Conservation (phyloP, 2,888 invertebrate species). For the Therioaphis trifolii region DNA sequence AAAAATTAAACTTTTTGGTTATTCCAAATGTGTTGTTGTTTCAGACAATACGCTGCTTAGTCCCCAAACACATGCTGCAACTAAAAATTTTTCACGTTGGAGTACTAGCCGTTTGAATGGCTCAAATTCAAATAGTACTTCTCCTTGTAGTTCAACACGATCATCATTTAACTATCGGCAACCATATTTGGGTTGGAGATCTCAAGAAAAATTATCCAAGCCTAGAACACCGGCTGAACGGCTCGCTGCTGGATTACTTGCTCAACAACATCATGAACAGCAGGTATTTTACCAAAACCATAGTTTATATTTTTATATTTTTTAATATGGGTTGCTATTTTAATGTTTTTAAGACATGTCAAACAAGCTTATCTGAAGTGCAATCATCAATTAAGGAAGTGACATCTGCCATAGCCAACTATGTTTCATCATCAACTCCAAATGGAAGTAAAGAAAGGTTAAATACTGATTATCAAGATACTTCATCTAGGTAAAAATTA, state of each 20-base stretch:
- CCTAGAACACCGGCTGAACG: constrained; percentile 89
- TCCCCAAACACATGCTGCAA: constrained; percentile 58
- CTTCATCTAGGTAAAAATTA: constrained; percentile 66
- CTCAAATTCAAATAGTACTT: constrained; percentile 74
- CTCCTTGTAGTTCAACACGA: constrained; percentile 76
- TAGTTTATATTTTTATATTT: background rate
- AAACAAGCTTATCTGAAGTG: constrained; percentile 72
- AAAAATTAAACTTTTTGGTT: too few species aligned
- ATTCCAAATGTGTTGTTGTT: background rate
- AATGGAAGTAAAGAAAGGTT: constrained; percentile 69
- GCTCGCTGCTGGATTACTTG: constrained; percentile 71
- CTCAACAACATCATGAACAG: constrained; percentile 70
- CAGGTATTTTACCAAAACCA: constrained; percentile 66
- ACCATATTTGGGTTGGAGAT: constrained; percentile 89
- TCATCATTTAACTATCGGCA: constrained; percentile 86
- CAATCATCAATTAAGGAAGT: constrained; percentile 91
- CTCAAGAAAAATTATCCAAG: constrained; percentile 83
- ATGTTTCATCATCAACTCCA: constrained; percentile 72
- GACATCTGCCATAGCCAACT: constrained; percentile 91
- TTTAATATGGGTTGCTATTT: background rate
- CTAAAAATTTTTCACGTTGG: constrained; percentile 70
- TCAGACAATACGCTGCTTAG: constrained; percentile 55
- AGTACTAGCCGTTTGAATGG: constrained; percentile 71
- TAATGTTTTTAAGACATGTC: constrained; percentile 32
- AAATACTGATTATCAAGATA: constrained; percentile 66